Percentiles rank a stretch among this genome's conserved stretches.
Evolutionary conservation across 2,113 vertebrate species (phyloP).

Genomic region (Willisornis vidua): DNA sequence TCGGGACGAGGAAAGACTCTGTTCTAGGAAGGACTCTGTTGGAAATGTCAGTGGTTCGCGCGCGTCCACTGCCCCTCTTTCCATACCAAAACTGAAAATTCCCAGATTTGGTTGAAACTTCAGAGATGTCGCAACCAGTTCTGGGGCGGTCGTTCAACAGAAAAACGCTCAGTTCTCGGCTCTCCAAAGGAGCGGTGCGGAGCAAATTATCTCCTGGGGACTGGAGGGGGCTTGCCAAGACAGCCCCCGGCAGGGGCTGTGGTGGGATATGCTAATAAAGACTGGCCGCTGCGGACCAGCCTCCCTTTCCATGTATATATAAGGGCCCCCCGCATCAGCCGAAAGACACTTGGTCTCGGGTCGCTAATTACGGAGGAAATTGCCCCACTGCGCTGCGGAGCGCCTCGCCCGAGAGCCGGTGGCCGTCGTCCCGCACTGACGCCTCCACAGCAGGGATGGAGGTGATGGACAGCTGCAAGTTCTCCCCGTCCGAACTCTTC

Average conservation of each 20-base stretch:
- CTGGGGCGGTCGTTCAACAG: not conserved
- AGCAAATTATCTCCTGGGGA: slow-evolving; percentile 57
- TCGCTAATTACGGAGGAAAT: slow-evolving; percentile 65
- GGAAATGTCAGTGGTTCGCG: not conserved
- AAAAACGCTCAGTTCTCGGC: slow-evolving; percentile 1
- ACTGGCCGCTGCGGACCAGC: slow-evolving; percentile 81
- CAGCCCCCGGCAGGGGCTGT: slow-evolving; percentile 70
- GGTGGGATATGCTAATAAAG: slow-evolving; percentile 90
- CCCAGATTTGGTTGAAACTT: not conserved
- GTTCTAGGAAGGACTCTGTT: not conserved
- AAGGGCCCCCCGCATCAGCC: slow-evolving; percentile 77
- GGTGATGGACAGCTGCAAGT: slow-evolving; percentile 79
- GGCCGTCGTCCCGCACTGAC: not conserved
- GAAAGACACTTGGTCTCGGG: slow-evolving; percentile 75
- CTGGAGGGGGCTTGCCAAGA: slow-evolving; percentile 61
- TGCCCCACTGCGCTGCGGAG: not conserved
- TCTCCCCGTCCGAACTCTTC: slow-evolving; percentile 88
- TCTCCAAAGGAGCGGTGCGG: slow-evolving; percentile 25
- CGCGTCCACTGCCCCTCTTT: fast-evolving
- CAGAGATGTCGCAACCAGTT: not conserved
- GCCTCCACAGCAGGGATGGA: slow-evolving; percentile 76
- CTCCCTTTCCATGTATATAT: slow-evolving; percentile 83
- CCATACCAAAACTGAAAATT: not conserved
- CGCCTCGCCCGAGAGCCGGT: not conserved
- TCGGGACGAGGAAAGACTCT: not conserved